These are phyloP conservation scores for Pteronotus mesoamericanus DNA, from an alignment of 2,797 vertebrate genomes.

Conservation along the genomic window DNA sequence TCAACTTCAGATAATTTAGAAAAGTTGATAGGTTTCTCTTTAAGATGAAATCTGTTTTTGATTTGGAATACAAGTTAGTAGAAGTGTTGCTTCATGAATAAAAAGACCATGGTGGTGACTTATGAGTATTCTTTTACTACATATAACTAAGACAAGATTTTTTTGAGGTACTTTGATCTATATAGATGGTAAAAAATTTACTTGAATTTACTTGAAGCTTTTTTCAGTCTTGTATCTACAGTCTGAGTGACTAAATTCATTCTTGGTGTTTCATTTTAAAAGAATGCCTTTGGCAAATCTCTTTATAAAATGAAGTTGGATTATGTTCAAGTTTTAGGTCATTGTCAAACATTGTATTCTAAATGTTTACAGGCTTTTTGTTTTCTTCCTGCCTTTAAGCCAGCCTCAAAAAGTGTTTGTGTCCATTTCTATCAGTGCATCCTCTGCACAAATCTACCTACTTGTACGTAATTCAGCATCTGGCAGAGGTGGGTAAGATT, in stretches of 20 bases:
- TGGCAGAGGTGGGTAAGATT: constrained; percentile 92
- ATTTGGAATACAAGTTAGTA: neutral
- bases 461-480: constrained; percentile 97
- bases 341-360: neutral
- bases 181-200: constrained; percentile 13
- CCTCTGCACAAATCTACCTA: constrained; percentile 92
- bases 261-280: constrained; percentile 40
- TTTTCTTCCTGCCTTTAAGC: constrained; percentile 80
- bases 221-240: neutral
- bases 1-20: neutral
- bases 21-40: neutral
- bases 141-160: neutral
- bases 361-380: constrained; percentile 24
- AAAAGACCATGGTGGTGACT: neutral
- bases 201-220: neutral
- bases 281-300: neutral
- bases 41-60: constrained; percentile 27
- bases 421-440: constrained; percentile 92
- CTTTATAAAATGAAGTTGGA: neutral
- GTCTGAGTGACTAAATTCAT: neutral
- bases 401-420: constrained; percentile 97
- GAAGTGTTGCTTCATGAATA: neutral
- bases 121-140: neutral
- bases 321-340: neutral
- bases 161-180: constrained; percentile 7